These are phyloP conservation scores for Origma solitaria DNA, from an alignment of 2,113 vertebrate genomes.

Conservation along the genomic window DNA sequence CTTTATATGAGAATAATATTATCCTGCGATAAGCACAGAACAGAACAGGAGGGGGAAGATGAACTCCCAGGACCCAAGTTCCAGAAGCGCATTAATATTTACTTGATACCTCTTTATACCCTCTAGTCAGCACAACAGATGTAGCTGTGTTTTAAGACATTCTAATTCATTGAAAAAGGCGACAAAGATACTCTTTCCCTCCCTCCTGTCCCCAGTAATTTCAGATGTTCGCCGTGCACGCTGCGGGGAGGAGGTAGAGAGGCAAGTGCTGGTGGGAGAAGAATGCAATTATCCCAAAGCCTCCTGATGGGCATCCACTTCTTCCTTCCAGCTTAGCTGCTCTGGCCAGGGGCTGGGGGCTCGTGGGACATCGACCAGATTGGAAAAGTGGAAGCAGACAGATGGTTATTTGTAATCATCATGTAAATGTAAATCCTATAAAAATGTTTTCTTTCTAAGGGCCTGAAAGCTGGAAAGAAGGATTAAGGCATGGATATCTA, in stretches of 20 bases:
- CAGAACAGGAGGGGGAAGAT: not conserved
- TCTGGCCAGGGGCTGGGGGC: constrained; percentile 57
- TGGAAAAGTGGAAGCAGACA: constrained; percentile 69
- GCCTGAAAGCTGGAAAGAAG: constrained; percentile 25
- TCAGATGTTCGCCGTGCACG: not conserved
- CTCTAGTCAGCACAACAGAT: constrained; percentile 71
- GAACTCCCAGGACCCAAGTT: not conserved
- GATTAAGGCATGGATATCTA: constrained; percentile 35
- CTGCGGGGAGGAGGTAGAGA: constrained; percentile 19
- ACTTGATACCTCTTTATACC: constrained; percentile 61
- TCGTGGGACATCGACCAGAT: constrained; percentile 65
- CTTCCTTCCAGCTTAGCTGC: constrained; percentile 52
- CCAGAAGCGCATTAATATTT: constrained; percentile 62
- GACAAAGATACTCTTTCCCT: constrained; percentile 44
- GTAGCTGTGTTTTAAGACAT: constrained; percentile 61
- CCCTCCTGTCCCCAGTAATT: not conserved
- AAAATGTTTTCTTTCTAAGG: constrained; percentile 47
- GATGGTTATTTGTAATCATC: constrained; percentile 77
- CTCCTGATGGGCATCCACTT: constrained; percentile 46
- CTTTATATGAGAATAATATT: not conserved
- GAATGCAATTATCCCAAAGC: constrained; percentile 74
- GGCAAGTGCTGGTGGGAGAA: constrained; percentile 54
- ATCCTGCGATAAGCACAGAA: not conserved
- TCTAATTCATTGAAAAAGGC: constrained; percentile 47
- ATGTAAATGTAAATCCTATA: constrained; percentile 70